phyloP scores from a whole-genome alignment of 2,888 invertebrate species.

The Nomada hirtipes region DNA sequence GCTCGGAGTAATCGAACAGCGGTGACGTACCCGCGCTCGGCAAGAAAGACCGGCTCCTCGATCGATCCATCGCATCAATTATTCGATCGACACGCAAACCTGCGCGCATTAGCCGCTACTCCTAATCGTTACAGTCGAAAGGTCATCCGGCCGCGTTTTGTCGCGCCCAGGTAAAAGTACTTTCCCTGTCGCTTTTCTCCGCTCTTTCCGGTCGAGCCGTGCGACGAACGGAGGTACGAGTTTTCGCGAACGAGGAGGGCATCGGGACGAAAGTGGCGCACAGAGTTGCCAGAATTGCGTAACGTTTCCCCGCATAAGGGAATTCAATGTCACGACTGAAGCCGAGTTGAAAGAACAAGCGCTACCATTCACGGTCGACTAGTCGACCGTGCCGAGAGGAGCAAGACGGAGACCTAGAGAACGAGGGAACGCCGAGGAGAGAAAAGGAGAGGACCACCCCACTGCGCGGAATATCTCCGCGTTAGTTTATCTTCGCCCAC shows the following conservation, averaged over 20 bases:
- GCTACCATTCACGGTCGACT: conserved; percentile 63
- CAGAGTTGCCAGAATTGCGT: conserved; percentile 61
- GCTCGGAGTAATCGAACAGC: conserved; percentile 25
- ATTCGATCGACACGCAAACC: conserved; percentile 12
- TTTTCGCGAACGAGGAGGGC: too few relatives aligned
- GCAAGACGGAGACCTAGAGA: conserved; percentile 28
- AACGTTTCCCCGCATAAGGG: conserved; percentile 59
- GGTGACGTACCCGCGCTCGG: conserved; percentile 15
- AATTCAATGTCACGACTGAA: conserved; percentile 66
- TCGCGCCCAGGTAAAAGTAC: conserved; percentile 16
- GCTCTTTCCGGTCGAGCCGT: background rate
- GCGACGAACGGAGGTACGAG: too few relatives aligned
- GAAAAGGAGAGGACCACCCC: conserved; percentile 12
- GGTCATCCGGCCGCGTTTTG: background rate
- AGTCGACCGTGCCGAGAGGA: conserved; percentile 56
- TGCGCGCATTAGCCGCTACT: background rate
- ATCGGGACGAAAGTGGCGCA: conserved; percentile 34
- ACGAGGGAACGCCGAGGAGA: background rate
- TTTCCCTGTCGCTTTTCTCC: conserved; percentile 33
- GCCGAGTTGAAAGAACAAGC: conserved; percentile 62
- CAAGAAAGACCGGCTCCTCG: background rate
- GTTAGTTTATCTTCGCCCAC: conserved; percentile 54
- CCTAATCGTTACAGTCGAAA: background rate
- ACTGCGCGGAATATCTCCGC: conserved; percentile 28
- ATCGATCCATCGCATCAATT: conserved; percentile 25